Base-by-base conservation (phyloP, 2,113 vertebrate species). In the Phrynocephalus versicolor region DNA sequence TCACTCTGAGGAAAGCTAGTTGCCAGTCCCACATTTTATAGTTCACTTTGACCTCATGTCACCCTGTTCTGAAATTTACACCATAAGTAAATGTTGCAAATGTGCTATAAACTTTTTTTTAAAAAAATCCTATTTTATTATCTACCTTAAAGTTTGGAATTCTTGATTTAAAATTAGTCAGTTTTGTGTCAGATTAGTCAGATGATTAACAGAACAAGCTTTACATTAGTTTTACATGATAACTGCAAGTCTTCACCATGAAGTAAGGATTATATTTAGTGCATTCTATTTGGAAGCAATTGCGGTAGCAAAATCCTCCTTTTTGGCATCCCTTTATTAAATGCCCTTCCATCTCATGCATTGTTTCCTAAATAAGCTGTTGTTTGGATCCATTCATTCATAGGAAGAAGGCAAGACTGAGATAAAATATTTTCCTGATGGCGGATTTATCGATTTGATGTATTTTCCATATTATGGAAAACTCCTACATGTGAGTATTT, bases 401-500 rank as follows among this genome's bases (percentile, higher is more conserved):
- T 91, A 99, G 98, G 96, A 92, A 89, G 96, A 94, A 62, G 91
- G 39, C 51, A 82, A 82, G 10, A 60, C 97, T 75, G 39, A 73
- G 83, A 91, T 99, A 94, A 89, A 89, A 75, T 97, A 97, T 89
- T 99, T 97, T 93, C 98, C 98, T 85, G 7, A 78, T 12, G 64
- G 89, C 35, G 98, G 97, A 10, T 72, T n/a, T 0, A 94, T 99
- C 94, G 98, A 99, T 93, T 96, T 97, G 95, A 99, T 97, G 96
- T 99, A 99, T 94, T 99, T 98, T 93, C 98, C 98, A 14, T 99
- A 99, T 92, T 99, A 98, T 71, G 98, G 98, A 79, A 99, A 99
- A 94, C 97, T 97, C 89, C 93, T 95, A 62, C 98, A 99, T 18
- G 98, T 99, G 96, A 99, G 98, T 98, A 88, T 92, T 62, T 81